phyloP scores from a whole-genome alignment of 1,140 invertebrate genomes.

The Drosophila rufa region DNA sequence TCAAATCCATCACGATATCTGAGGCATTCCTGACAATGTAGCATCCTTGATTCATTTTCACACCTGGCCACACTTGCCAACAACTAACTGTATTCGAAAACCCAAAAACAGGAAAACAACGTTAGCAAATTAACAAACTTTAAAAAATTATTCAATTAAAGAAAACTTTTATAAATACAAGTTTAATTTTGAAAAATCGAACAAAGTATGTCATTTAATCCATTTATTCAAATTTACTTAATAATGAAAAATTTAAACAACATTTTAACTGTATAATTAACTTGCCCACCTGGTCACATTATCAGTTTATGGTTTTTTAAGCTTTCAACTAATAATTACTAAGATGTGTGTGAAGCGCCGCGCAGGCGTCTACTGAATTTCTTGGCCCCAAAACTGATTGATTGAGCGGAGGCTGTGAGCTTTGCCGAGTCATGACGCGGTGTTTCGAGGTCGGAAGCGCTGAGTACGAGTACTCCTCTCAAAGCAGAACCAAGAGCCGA shows the following conservation, averaged over 20 bases:
- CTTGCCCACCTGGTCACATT: background rate
- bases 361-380: slow-evolving; percentile 55
- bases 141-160: too few species aligned
- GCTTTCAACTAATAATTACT: background rate
- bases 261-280: background rate
- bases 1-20: background rate
- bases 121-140: too few species aligned
- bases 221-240: too few species aligned
- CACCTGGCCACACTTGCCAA: background rate
- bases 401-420: slow-evolving; percentile 36
- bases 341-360: slow-evolving; percentile 19
- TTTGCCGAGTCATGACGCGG: slow-evolving; percentile 46
- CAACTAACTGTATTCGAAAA: background rate
- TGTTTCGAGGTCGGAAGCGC: slow-evolving; percentile 36
- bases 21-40: background rate
- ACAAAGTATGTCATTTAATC: too few species aligned
- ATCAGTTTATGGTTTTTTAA: background rate
- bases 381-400: slow-evolving; percentile 10
- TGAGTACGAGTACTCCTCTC: slow-evolving; percentile 36
- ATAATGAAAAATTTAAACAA: background rate
- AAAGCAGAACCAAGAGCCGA: slow-evolving; percentile 38
- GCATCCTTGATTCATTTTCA: background rate
- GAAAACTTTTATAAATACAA: too few species aligned
- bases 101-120: too few species aligned
- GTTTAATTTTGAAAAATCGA: too few species aligned